Base-by-base conservation (phyloP, 2,888 invertebrate species). In the Stratiomys singularior region DNA sequence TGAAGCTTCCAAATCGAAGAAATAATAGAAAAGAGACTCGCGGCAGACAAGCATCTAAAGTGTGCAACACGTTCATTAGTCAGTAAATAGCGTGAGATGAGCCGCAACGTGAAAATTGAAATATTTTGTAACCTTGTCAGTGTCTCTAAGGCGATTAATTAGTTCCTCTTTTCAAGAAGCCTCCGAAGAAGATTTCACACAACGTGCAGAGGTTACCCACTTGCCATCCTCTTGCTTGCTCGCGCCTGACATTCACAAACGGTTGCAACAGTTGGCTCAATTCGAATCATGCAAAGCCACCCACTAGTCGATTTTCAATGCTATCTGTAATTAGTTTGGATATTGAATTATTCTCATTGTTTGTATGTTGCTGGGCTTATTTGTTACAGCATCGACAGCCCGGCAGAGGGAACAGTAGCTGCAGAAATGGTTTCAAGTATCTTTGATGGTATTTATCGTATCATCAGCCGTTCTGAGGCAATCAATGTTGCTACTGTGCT, bases 131-230 rank as follows among this genome's bases (percentile, higher is more conserved):
- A 60, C 74, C 74, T 74, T 74, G 74, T 74, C 58, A 74, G 58
- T 37, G 58, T 58, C 58, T 74, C 27, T 74, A 74, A 74, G 74
- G 74, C 74, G 74, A 74, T 74, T 74, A 74, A 74, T 74, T 74
- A 74, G 74, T 74, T 69, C 69, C 69, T 69, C 69, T 46, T 47
- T 66, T 18, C 30, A 66, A n/a, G 66, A 30, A 37, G 66, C 23
- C 37, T 9, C 25, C 18, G 60, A 60, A 60, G 60, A 60, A 60
- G 60, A 9, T 25, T 25, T 60, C 60, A 25, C 60, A 60, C 5
- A 15, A 15, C 60, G 60, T 60, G 5, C 23, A 60, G 18, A 60
- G 60, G 60, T 60, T 60, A 60, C n/a, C 30, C 30, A 64, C 28
- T 63, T 27, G 27, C 27, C 13, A 4, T 13, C 15, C 5, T 37